phyloP scores from a whole-genome alignment of 2,113 vertebrate species.

The Chloebia gouldiae region DNA sequence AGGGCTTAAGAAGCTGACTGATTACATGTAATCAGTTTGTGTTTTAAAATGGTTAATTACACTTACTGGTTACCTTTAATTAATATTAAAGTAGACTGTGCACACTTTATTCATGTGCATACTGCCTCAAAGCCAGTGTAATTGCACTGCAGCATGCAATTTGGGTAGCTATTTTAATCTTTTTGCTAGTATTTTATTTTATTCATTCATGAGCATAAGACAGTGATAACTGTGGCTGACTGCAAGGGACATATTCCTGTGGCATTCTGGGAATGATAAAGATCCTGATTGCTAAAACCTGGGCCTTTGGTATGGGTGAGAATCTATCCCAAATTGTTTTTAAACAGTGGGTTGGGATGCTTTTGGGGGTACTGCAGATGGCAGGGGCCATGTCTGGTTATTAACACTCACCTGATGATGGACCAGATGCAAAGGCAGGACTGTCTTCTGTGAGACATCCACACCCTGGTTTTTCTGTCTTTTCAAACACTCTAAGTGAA shows the following conservation, averaged over 20 bases:
- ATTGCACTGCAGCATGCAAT: not conserved
- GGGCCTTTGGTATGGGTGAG: not conserved
- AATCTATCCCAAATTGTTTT: not conserved
- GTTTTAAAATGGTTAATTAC: conserved; percentile 13
- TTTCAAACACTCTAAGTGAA: conserved; percentile 95
- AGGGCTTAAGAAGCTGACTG: not conserved
- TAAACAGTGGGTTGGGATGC: not conserved
- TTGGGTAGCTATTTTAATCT: not conserved
- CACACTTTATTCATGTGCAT: not conserved
- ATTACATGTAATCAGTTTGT: not conserved
- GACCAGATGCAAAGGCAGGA: conserved; percentile 90
- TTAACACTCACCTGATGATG: conserved; percentile 88
- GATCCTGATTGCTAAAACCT: not conserved
- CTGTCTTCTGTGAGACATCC: conserved; percentile 91
- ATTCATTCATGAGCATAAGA: not conserved
- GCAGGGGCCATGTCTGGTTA: not conserved
- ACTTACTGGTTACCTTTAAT: not conserved
- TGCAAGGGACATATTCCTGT: not conserved
- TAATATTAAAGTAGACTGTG: not conserved
- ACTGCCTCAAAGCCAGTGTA: not conserved
- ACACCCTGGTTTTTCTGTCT: conserved; percentile 83
- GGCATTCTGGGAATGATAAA: not conserved
- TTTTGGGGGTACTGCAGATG: not conserved
- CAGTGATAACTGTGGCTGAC: not conserved
- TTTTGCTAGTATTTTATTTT: not conserved